Percentiles rank a stretch among this genome's conserved stretches.
These are phyloP conservation scores for Bombus haemorrhoidalis DNA, from an alignment of 1,140 invertebrate species.

Conservation along the genomic window DNA sequence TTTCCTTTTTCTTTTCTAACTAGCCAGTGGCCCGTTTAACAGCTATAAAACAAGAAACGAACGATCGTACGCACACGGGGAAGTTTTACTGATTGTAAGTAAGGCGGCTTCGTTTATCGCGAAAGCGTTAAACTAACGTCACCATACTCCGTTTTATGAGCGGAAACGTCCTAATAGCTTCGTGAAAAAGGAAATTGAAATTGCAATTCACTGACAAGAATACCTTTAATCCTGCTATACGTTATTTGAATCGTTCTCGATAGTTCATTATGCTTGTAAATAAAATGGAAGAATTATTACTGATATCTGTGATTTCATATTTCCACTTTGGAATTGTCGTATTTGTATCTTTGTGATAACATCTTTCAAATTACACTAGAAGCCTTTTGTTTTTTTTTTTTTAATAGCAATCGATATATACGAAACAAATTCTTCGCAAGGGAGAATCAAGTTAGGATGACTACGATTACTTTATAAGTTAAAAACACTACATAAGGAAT, in stretches of 20 bases:
- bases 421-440: not conserved
- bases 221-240: not conserved
- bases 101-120: conserved; percentile 4
- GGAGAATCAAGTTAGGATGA: not conserved
- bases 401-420: conserved; percentile 23
- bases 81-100: not conserved
- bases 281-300: not conserved
- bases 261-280: not conserved
- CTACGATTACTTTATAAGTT: no score
- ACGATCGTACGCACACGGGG: not conserved
- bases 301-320: not conserved
- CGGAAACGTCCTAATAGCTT: not conserved
- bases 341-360: no score
- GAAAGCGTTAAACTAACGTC: conserved; percentile 4
- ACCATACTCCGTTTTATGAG: not conserved
- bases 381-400: not conserved
- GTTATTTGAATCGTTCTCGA: not conserved
- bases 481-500: not conserved
- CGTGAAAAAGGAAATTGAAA: not conserved
- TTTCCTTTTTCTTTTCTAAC: not conserved
- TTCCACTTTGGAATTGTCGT: not conserved
- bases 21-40: conserved; percentile 10
- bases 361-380: no score
- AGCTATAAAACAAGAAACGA: conserved; percentile 27
- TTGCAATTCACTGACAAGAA: not conserved